Base-by-base conservation (phyloP, 1,140 invertebrate species). In the Chrysoperla carnea region DNA sequence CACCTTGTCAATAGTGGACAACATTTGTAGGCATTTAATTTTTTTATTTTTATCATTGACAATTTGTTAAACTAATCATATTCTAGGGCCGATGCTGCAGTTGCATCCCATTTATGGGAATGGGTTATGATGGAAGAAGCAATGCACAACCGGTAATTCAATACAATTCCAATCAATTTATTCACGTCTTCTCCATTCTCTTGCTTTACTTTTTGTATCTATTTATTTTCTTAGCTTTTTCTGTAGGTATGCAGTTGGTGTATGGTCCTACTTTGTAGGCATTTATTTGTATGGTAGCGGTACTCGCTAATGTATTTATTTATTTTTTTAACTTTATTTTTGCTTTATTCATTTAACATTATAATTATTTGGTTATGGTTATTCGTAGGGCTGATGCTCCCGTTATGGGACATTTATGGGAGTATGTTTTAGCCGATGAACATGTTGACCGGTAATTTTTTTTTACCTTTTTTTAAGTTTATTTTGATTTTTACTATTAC, bases 91-190 rank as follows among this genome's bases (percentile, higher is more conserved):
- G 91, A 97, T 76, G 91, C 91, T 56, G 89, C 91, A 50, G 80
- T 95, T 52, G 81, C 94, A 78, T 88, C 81, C 53, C 86, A 93
- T 69, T 64, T 88, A 49, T 94, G 89, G 90, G 92, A 96, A 73
- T 80, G 77, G 67, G 69, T 78, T 58, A 73, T 94, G 56, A 76
- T 73, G 64, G 76, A 76, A 54, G 88, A 76, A 54, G 88, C 92
- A 62, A 57, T 77, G 52, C 68, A 72, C 47, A 60, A 74, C 56
- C 82, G 83, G 84, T 88, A 81, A 79, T 67, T 64, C 8, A 43
- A 15, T 14, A 13, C 3, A 40, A 31, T 31, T 28, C 17, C 8
- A n/a, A n/a, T 13, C 29, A 14, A 29, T 8, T 8, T 29, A 40
- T 28, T 27, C 29, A 40, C 15, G n/a, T 27, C 15, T 40, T 49